Conservation (phyloP, 2,113 vertebrate species). For the Garra rufa region DNA sequence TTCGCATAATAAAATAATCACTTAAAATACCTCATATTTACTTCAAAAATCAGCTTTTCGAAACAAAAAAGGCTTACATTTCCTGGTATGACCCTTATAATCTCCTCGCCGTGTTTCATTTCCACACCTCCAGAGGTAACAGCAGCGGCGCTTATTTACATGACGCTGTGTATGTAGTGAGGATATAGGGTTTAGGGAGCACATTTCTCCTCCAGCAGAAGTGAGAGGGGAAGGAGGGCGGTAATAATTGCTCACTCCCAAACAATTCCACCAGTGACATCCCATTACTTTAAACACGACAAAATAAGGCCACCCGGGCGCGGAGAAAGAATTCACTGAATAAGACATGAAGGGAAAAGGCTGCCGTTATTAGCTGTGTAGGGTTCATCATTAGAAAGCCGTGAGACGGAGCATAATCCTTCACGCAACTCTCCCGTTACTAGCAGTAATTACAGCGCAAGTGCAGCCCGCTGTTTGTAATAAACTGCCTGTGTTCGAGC, state of each 20-base stretch:
- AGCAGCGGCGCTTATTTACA: constrained; percentile 27
- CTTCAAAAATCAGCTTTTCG: background rate
- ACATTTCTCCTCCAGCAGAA: constrained; percentile 2
- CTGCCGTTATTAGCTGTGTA: constrained; percentile 44
- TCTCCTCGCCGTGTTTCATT: background rate
- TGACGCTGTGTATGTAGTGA: background rate
- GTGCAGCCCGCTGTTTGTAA: constrained; percentile 17
- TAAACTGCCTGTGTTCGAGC: constrained; percentile 43
- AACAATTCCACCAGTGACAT: constrained; percentile 49
- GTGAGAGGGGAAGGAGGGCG: constrained; percentile 34
- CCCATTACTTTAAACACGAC: constrained; percentile 52
- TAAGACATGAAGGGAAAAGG: constrained; percentile 40
- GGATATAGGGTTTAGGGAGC: background rate
- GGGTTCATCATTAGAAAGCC: constrained; percentile 47
- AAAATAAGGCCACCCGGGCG: constrained; percentile 59
- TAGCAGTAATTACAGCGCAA: constrained; percentile 48
- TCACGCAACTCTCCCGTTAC: constrained; percentile 34
- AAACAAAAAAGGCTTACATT: background rate
- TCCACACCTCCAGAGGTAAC: background rate
- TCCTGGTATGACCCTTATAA: background rate
- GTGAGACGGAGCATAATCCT: constrained; percentile 18
- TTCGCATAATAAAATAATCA: too few species aligned
- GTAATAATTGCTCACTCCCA: constrained; percentile 46
- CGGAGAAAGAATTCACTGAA: constrained; percentile 23
- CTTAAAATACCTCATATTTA: background rate